A percentile compares a stretch with the other conserved stretches of the same genome.
Conservation (phyloP, 1,140 invertebrate species). For the Drosophila ambigua region DNA sequence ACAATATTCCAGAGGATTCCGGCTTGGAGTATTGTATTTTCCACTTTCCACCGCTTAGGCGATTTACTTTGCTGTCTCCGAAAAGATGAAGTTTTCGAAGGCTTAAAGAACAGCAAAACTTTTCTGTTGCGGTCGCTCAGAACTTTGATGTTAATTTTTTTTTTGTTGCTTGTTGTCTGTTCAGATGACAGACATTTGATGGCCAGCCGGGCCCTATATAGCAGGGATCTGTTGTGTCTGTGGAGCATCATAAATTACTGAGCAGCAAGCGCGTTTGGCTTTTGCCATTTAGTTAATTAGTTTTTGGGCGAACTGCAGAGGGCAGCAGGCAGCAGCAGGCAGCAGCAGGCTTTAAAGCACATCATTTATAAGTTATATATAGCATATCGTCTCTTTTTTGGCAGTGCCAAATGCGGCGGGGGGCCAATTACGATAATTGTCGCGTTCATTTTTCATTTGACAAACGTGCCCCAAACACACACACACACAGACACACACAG, state of each 20-base stretch:
- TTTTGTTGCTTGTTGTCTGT: too few relatives aligned
- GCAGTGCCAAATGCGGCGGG: constrained; percentile 33
- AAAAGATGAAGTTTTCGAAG: constrained; percentile 1
- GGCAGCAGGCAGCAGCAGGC: too few relatives aligned
- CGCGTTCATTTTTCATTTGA: constrained; percentile 79
- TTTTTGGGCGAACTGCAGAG: constrained; percentile 17
- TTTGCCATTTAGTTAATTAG: constrained; percentile 72
- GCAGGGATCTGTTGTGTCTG: constrained; percentile 5
- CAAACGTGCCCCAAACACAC: constrained; percentile 24
- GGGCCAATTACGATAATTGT: constrained; percentile 77
- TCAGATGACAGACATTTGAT: constrained; percentile 55
- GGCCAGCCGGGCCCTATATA: background rate
- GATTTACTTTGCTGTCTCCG: constrained; percentile 56
- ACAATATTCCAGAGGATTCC: background rate
- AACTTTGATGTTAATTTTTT: constrained; percentile 53
- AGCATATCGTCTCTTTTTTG: constrained; percentile 20
- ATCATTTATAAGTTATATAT: constrained; percentile 44
- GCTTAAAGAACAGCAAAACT: background rate
- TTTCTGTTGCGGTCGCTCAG: constrained; percentile 15
- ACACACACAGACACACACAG: background rate
- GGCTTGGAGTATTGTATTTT: constrained; percentile 37
- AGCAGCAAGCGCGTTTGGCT: constrained; percentile 5
- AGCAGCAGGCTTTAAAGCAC: constrained; percentile 43
- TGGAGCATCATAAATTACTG: constrained; percentile 55
- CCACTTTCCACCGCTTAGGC: constrained; percentile 26